Conservation (phyloP, 2,888 invertebrate genomes). For the Agriopis marginaria region DNA sequence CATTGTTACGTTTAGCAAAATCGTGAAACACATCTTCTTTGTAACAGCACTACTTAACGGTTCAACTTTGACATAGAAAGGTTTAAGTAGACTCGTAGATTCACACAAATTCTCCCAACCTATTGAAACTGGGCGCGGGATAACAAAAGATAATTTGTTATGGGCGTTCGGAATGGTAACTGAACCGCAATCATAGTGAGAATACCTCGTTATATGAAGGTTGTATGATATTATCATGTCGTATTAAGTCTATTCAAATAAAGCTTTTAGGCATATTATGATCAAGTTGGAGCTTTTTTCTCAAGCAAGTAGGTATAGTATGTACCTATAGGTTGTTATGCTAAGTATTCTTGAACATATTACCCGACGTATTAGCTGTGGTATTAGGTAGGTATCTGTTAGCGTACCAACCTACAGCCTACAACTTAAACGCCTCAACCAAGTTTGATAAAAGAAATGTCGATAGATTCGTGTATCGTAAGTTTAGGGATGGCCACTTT, state of each 20-base stretch:
- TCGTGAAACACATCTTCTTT: constrained; percentile 66
- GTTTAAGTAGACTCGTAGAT: constrained; percentile 32
- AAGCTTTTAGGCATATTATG: constrained; percentile 4
- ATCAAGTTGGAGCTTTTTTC: neutral
- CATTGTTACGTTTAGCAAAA: constrained; percentile 66
- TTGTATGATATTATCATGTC: constrained; percentile 14
- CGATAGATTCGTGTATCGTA: too few relatives aligned
- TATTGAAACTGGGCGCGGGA: constrained; percentile 38
- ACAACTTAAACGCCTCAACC: too few relatives aligned
- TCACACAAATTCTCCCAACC: constrained; percentile 49
- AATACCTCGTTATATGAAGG: constrained; percentile 25
- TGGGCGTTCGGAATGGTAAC: constrained; percentile 32
- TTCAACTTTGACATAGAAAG: constrained; percentile 79
- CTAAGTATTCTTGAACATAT: too few relatives aligned
- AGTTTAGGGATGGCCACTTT: too few relatives aligned
- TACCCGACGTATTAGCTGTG: too few relatives aligned
- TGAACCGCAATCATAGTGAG: constrained; percentile 24
- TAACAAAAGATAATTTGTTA: constrained; percentile 37
- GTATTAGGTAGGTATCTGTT: too few relatives aligned
- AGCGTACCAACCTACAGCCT: too few relatives aligned
- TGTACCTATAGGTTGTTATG: too few relatives aligned
- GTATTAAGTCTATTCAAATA: constrained; percentile 16
- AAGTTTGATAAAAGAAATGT: too few relatives aligned
- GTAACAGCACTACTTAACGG: constrained; percentile 72
- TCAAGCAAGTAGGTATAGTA: neutral